Percentiles rank a stretch among this genome's conserved stretches.
Conservation (phyloP, 2,888 invertebrate species). For the Zeuzera pyrina region DNA sequence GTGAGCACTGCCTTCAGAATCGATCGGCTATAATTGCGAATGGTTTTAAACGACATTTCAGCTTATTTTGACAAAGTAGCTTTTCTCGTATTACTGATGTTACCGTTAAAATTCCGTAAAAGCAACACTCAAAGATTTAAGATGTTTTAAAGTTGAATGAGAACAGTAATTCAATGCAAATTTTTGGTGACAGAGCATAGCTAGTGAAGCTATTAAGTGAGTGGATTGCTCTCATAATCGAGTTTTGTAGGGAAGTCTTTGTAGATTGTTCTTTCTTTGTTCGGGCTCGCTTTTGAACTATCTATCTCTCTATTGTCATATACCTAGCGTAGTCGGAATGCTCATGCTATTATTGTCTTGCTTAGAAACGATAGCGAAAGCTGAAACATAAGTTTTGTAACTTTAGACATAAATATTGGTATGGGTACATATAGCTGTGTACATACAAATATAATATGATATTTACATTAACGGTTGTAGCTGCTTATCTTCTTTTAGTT, state of each 20-base stretch:
- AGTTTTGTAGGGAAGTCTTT: slow-evolving; percentile 67
- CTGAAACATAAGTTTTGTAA: slow-evolving; percentile 19
- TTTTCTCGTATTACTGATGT: slow-evolving; percentile 10
- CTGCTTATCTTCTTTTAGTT: too few species aligned
- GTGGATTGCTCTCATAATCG: slow-evolving; percentile 65
- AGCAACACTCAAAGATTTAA: slow-evolving; percentile 18
- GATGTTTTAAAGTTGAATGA: slow-evolving; percentile 32
- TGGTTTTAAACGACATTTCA: slow-evolving; percentile 32
- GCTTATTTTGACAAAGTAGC: slow-evolving; percentile 33
- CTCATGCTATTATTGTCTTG: slow-evolving; percentile 26
- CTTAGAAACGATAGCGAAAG: slow-evolving; percentile 38
- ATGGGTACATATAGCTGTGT: too few species aligned
- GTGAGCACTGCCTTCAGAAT: slow-evolving; percentile 62
- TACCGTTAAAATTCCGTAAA: slow-evolving; percentile 34
- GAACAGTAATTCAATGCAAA: slow-evolving; percentile 43
- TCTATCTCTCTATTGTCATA: slow-evolving; percentile 40
- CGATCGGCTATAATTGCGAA: slow-evolving; percentile 56
- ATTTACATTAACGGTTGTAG: too few species aligned
- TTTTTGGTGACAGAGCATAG: slow-evolving; percentile 62
- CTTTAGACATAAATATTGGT: not conserved
- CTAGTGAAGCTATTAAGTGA: slow-evolving; percentile 55
- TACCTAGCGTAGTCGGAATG: slow-evolving; percentile 15
- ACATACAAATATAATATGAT: too few species aligned
- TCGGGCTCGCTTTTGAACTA: slow-evolving; percentile 41
- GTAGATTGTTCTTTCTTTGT: slow-evolving; percentile 44